Base-by-base conservation (phyloP, 37 sponge, comb jelly and placozoan species). In the Theonella swinhoei region DNA sequence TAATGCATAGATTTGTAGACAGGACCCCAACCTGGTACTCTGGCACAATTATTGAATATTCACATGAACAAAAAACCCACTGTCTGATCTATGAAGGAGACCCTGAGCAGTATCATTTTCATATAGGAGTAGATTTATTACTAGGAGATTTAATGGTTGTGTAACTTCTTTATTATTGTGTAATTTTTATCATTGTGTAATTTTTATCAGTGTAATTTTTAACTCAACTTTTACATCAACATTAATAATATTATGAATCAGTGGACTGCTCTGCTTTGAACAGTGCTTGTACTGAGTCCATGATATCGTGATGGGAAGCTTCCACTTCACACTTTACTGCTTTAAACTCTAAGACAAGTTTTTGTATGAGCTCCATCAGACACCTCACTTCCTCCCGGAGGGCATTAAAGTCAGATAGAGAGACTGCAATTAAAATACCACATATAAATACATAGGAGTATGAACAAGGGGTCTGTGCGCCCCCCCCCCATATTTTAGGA, bases 31-130 rank as follows among this genome's bases (percentile, higher is more conserved):
- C 54, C n/a, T 82, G 82, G 82, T 82, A 67, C 41, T 20, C 25
- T 72, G 82, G 82, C 29, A 70, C 54, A 70, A 63, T 82, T 34
- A 17, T 82, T n/a, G 74, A 42, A 29, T 82, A 82, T 82, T 36
- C 29, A 70, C 62, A 41, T 42, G 3, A 37, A 47, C 54, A 82
- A 24, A 82, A 70, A 54, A 43, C 82, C 40, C 64, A 82, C 34
- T 47, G 64, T 62, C 61, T 75, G 9, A 30, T 43, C 42, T 82
- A 72, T 47, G 82, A 82, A 34, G 73, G 64, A 19, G 43, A 68
- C 2, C 29, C 11, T 42, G 82, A 82, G 47, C n/a, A 58, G 8
- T 71, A 31, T 43, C 29, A 43, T 33, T 82, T 71, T 71, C 54
- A 82, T 25, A 7, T 82, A 19, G 59, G 29, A 43, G 28, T 67